These are phyloP conservation scores for Clarias laeviceps DNA, from an alignment of 2,797 vertebrate genomes.

Conservation along the genomic window DNA sequence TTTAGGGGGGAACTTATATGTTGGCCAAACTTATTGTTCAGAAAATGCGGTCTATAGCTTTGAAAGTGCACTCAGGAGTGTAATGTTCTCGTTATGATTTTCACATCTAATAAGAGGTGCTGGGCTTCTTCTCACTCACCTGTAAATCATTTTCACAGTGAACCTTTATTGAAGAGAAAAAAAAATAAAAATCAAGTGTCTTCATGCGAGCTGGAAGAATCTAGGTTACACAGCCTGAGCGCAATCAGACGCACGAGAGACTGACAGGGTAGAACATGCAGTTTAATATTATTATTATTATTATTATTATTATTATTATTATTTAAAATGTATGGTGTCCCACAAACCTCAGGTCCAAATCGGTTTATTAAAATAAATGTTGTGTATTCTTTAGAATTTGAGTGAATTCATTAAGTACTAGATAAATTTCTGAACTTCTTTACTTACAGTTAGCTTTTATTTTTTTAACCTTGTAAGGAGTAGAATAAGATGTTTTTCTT, in stretches of 20 bases:
- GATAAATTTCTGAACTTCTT: neutral
- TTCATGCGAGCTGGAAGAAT: neutral
- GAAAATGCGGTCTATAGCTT: neutral
- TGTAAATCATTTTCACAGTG: neutral
- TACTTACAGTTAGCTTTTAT: neutral
- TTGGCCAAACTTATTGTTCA: neutral
- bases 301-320: neutral
- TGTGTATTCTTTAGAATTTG: neutral
- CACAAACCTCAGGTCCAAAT: neutral
- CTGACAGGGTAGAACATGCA: neutral
- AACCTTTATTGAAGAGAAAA: neutral
- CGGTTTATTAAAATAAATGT: neutral
- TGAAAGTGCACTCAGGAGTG: conserved; percentile 10
- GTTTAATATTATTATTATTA: neutral
- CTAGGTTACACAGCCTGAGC: neutral
- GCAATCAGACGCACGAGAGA: neutral
- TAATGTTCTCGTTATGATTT: neutral
- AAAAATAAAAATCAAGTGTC: neutral
- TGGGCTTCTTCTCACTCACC: neutral
- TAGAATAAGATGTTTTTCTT: neutral
- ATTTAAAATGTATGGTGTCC: neutral
- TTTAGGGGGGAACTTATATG: neutral
- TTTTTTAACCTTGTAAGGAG: neutral
- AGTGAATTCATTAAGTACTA: neutral
- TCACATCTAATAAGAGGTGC: neutral